These are phyloP conservation scores for Halictus rubicundus DNA, from an alignment of 1,140 invertebrate genomes.

Conservation along the genomic window DNA sequence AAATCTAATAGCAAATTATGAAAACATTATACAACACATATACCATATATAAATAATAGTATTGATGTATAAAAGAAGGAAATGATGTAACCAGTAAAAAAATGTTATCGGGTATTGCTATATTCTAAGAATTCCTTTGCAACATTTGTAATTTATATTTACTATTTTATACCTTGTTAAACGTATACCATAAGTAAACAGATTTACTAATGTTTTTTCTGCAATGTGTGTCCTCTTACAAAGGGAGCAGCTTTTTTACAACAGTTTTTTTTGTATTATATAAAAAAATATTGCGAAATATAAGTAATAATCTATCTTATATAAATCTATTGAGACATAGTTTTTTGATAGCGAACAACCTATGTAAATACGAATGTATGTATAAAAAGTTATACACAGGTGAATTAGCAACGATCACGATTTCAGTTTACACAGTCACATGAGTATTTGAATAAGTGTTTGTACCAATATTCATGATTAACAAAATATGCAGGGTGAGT, in stretches of 20 bases:
- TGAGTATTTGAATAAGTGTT: slow-evolving; percentile 44
- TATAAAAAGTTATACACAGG: slow-evolving; percentile 42
- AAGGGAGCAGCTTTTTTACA: slow-evolving; percentile 36
- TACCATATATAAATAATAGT: slow-evolving; percentile 13
- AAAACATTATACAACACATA: slow-evolving; percentile 20
- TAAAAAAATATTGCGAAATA: slow-evolving; percentile 28
- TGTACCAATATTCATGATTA: slow-evolving; percentile 27
- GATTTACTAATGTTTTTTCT: slow-evolving; percentile 33
- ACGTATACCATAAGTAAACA: slow-evolving; percentile 32
- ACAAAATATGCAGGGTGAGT: background rate
- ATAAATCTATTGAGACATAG: slow-evolving; percentile 49
- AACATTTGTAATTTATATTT: slow-evolving; percentile 38
- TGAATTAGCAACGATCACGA: slow-evolving; percentile 24
- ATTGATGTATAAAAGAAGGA: background rate
- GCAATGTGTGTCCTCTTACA: slow-evolving; percentile 8
- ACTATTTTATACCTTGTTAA: slow-evolving; percentile 44
- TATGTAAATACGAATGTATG: slow-evolving; percentile 55
- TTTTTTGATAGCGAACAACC: slow-evolving; percentile 56
- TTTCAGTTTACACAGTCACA: slow-evolving; percentile 19
- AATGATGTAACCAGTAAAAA: slow-evolving; percentile 10
- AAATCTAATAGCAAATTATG: background rate
- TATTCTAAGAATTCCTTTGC: slow-evolving; percentile 31
- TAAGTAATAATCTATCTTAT: slow-evolving; percentile 33
- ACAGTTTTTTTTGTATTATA: slow-evolving; percentile 44
- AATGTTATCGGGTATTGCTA: slow-evolving; percentile 7